Evolutionary conservation across 1,140 invertebrate genomes (phyloP).

Genomic region (Scaptodrosophila lebanonensis): DNA sequence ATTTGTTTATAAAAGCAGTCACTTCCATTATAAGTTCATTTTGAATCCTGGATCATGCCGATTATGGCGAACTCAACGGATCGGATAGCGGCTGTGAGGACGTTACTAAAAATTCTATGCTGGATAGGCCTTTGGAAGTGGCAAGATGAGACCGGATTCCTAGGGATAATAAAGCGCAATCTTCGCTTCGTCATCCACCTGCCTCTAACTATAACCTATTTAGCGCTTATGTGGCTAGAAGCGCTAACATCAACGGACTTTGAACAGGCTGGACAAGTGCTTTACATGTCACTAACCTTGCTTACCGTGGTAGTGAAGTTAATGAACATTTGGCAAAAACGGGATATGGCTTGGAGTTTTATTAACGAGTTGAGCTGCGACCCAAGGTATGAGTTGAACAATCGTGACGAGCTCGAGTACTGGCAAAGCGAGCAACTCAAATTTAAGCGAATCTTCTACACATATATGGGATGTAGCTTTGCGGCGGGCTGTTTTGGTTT

Average conservation of each 20-base stretch:
- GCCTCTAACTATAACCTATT: conserved; percentile 53
- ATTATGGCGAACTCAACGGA: conserved; percentile 15
- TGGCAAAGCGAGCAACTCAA: conserved; percentile 28
- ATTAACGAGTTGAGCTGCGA: conserved; percentile 26
- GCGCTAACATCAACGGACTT: conserved; percentile 36
- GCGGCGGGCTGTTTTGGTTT: conserved; percentile 33
- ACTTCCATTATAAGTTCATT: not conserved
- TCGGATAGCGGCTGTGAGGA: conserved; percentile 23
- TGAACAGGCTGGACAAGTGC: conserved; percentile 44
- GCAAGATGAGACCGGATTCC: conserved; percentile 1
- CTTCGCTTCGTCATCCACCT: conserved; percentile 45
- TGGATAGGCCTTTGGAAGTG: conserved; percentile 45
- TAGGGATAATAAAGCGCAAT: conserved; percentile 3
- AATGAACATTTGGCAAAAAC: conserved; percentile 53
- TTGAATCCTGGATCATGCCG: conserved; percentile 19
- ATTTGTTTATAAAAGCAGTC: conserved; percentile 40
- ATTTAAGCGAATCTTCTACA: conserved; percentile 41
- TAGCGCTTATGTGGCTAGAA: conserved; percentile 59
- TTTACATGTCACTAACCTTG: conserved; percentile 63
- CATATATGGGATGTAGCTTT: conserved; percentile 25
- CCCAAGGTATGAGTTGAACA: conserved; percentile 13
- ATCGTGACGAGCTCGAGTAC: conserved; percentile 16
- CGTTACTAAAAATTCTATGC: conserved; percentile 13
- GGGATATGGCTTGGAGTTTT: conserved; percentile 17
- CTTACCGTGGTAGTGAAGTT: conserved; percentile 46